These are phyloP conservation scores for Xiphias gladius DNA, from an alignment of 2,113 vertebrate genomes.

Conservation along the genomic window DNA sequence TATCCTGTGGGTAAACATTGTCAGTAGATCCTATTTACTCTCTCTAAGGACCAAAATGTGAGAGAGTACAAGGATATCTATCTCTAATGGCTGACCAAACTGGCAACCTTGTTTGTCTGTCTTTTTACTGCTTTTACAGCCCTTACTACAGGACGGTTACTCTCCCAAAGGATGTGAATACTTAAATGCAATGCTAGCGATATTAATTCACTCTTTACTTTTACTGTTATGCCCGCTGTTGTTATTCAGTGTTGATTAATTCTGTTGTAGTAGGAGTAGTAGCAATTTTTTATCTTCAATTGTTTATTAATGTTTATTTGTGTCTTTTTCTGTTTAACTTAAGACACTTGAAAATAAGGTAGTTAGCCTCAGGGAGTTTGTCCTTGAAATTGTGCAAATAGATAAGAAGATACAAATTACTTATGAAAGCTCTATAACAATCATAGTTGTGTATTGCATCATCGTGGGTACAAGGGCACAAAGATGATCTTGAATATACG, in stretches of 20 bases:
- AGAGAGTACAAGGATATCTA: constrained; percentile 38
- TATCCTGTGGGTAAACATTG: constrained; percentile 62
- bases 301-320: constrained; percentile 13
- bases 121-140: constrained; percentile 32
- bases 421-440: background rate
- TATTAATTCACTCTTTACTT: constrained; percentile 26
- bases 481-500: background rate
- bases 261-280: too few species aligned
- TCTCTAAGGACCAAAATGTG: constrained; percentile 50
- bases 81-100: constrained; percentile 37
- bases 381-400: background rate
- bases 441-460: background rate
- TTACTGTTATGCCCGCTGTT: background rate
- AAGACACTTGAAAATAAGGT: background rate
- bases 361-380: background rate
- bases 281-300: too few species aligned
- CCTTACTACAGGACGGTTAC: constrained; percentile 24
- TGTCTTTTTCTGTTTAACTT: background rate
- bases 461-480: background rate
- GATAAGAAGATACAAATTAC: background rate
- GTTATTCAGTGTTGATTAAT: constrained; percentile 8
- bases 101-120: constrained; percentile 31
- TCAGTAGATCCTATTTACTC: constrained; percentile 62
- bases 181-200: constrained; percentile 25
- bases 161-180: constrained; percentile 22